phyloP scores from a whole-genome alignment of 2,888 invertebrate genomes.

The Scaptomyza caliginosa region DNA sequence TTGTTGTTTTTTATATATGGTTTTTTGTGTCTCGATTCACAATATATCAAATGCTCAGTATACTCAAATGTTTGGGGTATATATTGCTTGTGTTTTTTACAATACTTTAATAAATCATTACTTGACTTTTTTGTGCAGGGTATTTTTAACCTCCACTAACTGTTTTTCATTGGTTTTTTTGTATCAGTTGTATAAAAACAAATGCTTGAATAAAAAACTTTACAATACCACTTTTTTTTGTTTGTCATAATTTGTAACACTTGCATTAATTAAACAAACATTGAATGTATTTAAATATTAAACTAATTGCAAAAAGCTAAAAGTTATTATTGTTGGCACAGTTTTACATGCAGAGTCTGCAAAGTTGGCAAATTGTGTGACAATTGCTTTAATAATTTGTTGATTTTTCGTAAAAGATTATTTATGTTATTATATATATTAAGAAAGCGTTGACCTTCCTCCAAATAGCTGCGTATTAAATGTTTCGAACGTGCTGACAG shows the following conservation, averaged over 20 bases:
- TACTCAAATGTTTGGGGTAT: not conserved
- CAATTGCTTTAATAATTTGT: slow-evolving; percentile 27
- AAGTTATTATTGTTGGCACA: slow-evolving; percentile 2
- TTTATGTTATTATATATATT: slow-evolving; percentile 14
- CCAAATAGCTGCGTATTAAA: slow-evolving; percentile 17
- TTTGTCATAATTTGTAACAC: slow-evolving; percentile 28
- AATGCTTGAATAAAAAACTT: not conserved
- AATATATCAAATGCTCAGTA: not conserved
- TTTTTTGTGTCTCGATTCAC: not conserved
- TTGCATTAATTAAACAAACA: slow-evolving; percentile 26
- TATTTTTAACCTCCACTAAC: not conserved
- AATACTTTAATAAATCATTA: no score
- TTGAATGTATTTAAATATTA: slow-evolving; percentile 12
- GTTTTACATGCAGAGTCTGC: not conserved
- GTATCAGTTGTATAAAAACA: slow-evolving; percentile 16
- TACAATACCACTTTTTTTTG: slow-evolving; percentile 13
- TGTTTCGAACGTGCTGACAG: slow-evolving; percentile 30
- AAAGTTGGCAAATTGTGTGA: slow-evolving; percentile 27
- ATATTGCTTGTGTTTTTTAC: no score
- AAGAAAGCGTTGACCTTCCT: slow-evolving; percentile 51
- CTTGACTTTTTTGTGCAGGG: no score
- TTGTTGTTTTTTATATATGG: no score
- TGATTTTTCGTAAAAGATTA: not conserved
- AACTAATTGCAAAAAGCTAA: slow-evolving; percentile 15
- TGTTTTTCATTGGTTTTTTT: not conserved